Conservation (phyloP, 1,140 invertebrate species). For the Halyomorpha halys region DNA sequence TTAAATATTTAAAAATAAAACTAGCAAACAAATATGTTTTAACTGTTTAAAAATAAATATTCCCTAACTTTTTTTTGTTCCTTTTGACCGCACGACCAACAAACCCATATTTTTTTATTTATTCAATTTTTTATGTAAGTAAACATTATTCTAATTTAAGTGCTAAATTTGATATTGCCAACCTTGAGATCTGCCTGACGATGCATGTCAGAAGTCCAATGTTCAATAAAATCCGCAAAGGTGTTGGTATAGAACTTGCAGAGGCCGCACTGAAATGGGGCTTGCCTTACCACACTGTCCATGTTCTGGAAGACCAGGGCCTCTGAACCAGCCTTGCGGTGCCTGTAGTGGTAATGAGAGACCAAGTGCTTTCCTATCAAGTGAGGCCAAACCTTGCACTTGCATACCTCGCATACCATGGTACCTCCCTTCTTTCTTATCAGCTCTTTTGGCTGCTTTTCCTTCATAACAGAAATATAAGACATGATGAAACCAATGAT, state of each 20-base stretch:
- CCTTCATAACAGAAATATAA: no score
- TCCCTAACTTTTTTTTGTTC: no score
- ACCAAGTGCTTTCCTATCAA: constrained; percentile 73
- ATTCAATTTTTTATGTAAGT: neutral
- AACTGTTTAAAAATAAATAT: no score
- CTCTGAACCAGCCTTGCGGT: constrained; percentile 39
- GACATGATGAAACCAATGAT: neutral
- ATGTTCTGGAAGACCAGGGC: constrained; percentile 65
- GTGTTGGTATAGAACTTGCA: constrained; percentile 79
- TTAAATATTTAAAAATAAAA: no score
- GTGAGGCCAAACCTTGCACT: constrained; percentile 50
- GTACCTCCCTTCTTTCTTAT: constrained; percentile 11
- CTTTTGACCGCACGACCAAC: no score
- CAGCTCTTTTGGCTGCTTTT: neutral
- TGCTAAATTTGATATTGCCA: constrained; percentile 21
- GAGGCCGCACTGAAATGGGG: constrained; percentile 69
- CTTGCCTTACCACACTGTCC: constrained; percentile 59
- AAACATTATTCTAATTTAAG: neutral
- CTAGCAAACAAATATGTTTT: no score
- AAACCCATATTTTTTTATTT: no score
- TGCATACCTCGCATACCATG: constrained; percentile 52
- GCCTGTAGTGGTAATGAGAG: constrained; percentile 66
- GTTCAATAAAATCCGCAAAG: constrained; percentile 55
- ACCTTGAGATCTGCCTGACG: constrained; percentile 39
- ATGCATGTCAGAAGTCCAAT: constrained; percentile 61